Evolutionary conservation across 2,888 invertebrate genomes (phyloP).

Genomic region (Agonopterix subpropinquella): DNA sequence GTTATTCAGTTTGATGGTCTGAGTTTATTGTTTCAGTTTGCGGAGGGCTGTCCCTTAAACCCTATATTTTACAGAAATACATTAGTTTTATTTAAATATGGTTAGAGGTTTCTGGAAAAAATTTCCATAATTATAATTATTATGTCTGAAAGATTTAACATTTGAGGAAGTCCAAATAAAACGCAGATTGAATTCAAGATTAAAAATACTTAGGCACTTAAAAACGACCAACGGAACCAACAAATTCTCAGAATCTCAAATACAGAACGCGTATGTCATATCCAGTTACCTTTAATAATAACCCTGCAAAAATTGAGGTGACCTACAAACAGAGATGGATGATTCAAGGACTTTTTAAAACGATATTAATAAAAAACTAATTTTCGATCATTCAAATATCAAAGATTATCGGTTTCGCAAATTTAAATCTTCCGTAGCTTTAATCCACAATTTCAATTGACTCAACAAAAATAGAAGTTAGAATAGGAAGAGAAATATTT

Average conservation of each 20-base stretch:
- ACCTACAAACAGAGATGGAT: conserved; percentile 32
- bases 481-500: conserved; percentile 4
- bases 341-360: conserved; percentile 18
- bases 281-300: conserved; percentile 45
- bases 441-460: background rate
- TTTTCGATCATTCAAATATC: conserved; percentile 9
- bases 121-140: too few relatives aligned
- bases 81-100: too few relatives aligned
- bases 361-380: conserved; percentile 6
- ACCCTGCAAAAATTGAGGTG: conserved; percentile 39
- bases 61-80: too few relatives aligned
- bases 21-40: too few relatives aligned
- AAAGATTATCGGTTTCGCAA: background rate
- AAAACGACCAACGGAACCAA: too few relatives aligned
- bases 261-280: conserved; percentile 26
- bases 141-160: too few relatives aligned
- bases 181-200: too few relatives aligned
- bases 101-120: too few relatives aligned
- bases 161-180: too few relatives aligned
- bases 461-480: background rate
- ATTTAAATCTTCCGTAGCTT: background rate
- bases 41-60: too few relatives aligned
- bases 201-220: too few relatives aligned
- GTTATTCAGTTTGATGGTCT: too few relatives aligned
- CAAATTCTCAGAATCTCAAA: conserved; percentile 32